phyloP scores from a whole-genome alignment of 2,113 vertebrate genomes.

The Misgurnus anguillicaudatus region DNA sequence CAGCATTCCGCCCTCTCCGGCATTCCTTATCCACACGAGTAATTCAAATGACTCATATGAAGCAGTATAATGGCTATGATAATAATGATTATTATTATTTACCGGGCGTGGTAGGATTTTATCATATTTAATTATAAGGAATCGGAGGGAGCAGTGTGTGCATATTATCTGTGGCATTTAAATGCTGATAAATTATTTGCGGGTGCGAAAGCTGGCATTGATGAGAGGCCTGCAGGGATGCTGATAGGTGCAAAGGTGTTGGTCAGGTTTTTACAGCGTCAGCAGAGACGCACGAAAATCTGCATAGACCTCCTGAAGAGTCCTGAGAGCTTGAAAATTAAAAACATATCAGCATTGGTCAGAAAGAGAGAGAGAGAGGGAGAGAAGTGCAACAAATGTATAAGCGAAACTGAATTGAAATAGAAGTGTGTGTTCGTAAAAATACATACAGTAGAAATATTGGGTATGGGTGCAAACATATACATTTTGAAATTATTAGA shows the following conservation, averaged over 20 bases:
- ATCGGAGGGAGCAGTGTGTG: conserved; percentile 58
- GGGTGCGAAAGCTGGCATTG: conserved; percentile 49
- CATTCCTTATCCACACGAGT: conserved; percentile 62
- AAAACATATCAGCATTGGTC: conserved; percentile 59
- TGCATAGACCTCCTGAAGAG: conserved; percentile 54
- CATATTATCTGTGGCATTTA: conserved; percentile 65
- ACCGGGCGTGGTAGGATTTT: conserved; percentile 57
- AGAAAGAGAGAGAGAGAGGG: conserved; percentile 29
- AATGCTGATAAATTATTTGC: conserved; percentile 67
- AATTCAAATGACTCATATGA: conserved; percentile 69
- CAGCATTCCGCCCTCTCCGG: conserved; percentile 44
- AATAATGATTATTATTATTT: conserved; percentile 73
- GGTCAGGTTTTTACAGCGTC: conserved; percentile 52
- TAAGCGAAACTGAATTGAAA: conserved; percentile 1
- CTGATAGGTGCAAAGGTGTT: conserved; percentile 52
- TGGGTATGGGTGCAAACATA: neutral
- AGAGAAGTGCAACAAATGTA: neutral
- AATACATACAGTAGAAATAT: neutral
- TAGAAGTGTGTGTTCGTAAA: conserved; percentile 5
- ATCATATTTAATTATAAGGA: conserved; percentile 74
- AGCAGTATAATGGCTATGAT: conserved; percentile 62
- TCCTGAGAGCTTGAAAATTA: conserved; percentile 54
- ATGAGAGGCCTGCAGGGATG: conserved; percentile 38
- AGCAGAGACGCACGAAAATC: conserved; percentile 54
- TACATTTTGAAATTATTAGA: too few species aligned